These are phyloP conservation scores for Cepphus grylle DNA, from an alignment of 2,113 vertebrate genomes.

Conservation along the genomic window DNA sequence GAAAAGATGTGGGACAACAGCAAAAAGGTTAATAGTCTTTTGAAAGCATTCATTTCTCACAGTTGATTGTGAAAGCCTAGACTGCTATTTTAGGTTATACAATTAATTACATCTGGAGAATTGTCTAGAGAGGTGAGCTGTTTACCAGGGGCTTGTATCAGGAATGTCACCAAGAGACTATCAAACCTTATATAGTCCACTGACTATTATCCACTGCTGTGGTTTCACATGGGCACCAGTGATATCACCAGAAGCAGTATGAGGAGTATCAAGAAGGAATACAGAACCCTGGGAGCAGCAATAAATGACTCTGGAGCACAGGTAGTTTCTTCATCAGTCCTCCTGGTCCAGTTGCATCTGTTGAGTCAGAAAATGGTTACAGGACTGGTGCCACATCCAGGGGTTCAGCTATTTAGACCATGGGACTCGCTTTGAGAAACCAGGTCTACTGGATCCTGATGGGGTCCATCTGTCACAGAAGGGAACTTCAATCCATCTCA, in stretches of 20 bases:
- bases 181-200: not conserved
- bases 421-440: not conserved
- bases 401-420: not conserved
- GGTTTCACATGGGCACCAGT: not conserved
- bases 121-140: not conserved
- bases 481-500: too few relatives aligned
- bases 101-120: not conserved
- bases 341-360: not conserved
- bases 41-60: not conserved
- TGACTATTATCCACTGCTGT: not conserved
- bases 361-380: not conserved
- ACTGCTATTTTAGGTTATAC: not conserved
- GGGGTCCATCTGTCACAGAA: too few relatives aligned
- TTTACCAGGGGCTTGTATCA: not conserved
- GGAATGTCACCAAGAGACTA: not conserved
- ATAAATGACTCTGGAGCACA: not conserved
- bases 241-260: not conserved
- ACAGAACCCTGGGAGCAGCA: not conserved
- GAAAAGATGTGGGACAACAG: not conserved
- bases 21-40: not conserved
- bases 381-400: not conserved
- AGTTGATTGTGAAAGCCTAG: not conserved
- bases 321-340: not conserved
- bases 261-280: not conserved
- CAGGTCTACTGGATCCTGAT: too few relatives aligned